phyloP scores from a whole-genome alignment of 2,888 invertebrate species.

The Himalopsyche kuldschensis region DNA sequence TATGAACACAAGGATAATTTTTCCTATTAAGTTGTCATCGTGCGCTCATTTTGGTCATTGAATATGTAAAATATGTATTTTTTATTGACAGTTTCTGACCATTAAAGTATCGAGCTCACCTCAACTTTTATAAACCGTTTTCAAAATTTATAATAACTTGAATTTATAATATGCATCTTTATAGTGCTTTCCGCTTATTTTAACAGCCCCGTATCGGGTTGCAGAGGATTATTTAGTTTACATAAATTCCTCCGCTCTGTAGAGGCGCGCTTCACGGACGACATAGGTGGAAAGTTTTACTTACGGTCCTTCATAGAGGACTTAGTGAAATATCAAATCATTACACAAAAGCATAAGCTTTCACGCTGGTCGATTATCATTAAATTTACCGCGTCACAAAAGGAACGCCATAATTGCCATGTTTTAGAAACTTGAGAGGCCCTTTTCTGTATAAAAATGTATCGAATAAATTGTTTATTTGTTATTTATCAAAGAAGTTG shows the following conservation, averaged over 20 bases:
- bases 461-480: no score
- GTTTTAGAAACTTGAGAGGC: neutral
- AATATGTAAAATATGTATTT: no score
- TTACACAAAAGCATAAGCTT: constrained; percentile 5
- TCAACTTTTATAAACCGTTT: neutral
- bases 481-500: no score
- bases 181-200: constrained; percentile 13
- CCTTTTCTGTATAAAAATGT: neutral
- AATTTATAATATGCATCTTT: neutral
- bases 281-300: neutral
- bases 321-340: neutral
- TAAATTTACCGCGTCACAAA: neutral
- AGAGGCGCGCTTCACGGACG: neutral
- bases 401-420: neutral
- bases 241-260: neutral
- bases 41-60: no score
- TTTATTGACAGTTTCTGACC: no score
- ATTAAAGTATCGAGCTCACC: neutral
- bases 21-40: no score
- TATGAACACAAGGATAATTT: no score
- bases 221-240: constrained; percentile 12
- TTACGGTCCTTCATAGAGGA: neutral
- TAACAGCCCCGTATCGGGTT: constrained; percentile 13
- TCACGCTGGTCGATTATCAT: neutral
- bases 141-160: neutral